These are phyloP conservation scores for Ranitomeya variabilis DNA, from an alignment of 2,113 vertebrate genomes.

Conservation along the genomic window DNA sequence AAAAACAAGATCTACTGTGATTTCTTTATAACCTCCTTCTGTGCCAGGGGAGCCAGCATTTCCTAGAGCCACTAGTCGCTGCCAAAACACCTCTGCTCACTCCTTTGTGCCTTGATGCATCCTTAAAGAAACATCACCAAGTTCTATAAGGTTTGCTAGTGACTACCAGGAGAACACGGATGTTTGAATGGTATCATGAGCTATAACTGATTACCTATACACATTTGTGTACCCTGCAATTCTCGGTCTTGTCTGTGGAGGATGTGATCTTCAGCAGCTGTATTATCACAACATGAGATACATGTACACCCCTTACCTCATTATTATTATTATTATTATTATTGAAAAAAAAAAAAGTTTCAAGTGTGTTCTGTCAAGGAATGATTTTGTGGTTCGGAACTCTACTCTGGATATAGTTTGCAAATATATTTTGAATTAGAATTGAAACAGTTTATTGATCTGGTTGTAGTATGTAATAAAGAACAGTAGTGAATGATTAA, in stretches of 20 bases:
- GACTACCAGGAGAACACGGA: background rate
- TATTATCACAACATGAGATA: background rate
- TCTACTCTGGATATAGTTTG: background rate
- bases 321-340: too few species aligned
- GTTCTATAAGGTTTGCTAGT: background rate
- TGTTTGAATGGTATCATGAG: background rate
- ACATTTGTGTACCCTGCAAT: background rate
- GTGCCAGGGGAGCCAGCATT: conserved; percentile 52
- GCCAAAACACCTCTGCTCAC: conserved; percentile 27
- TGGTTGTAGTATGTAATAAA: background rate
- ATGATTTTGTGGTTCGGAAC: background rate
- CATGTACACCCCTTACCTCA: background rate
- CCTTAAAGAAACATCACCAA: conserved; percentile 6
- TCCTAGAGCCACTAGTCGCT: background rate
- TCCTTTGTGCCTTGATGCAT: conserved; percentile 1
- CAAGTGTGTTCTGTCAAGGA: background rate
- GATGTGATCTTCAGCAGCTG: background rate
- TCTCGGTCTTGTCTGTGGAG: background rate
- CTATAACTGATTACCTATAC: background rate
- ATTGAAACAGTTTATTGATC: background rate
- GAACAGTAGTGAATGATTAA: background rate
- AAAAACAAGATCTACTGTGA: background rate
- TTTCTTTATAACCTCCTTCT: conserved; percentile 48
- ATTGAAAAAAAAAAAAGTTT: background rate
- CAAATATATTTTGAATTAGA: background rate